Evolutionary conservation across 2,113 vertebrate species (phyloP), one percentile per base, ranked within the genome.

Genomic region (Nycticryphes semicollaris): DNA sequence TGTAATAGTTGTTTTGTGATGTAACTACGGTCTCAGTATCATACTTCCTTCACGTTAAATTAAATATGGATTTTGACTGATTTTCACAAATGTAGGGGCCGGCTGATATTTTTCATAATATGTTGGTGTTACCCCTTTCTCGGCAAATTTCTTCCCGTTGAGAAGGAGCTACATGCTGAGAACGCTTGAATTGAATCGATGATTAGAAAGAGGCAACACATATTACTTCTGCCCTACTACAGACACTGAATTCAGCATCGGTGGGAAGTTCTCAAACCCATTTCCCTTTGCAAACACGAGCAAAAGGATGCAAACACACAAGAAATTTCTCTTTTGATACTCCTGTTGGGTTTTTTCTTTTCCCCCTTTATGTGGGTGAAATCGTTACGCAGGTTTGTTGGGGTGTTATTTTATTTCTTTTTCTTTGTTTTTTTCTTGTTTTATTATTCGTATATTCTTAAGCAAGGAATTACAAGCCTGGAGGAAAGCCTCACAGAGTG

Each of bases 161-260:
- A 86, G 97, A 93, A 88, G 67, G 62, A 90, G 68, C 57, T 57
- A 14, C 91, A 92, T 30, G 95, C 93, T 92, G 94, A 91, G 96
- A 93, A 87, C 59, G 50, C 92, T 33, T 83, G 90, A 84, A 86
- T 41, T 69, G 96, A 96, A 84, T 93, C 9, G 16, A 69, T 93
- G 93, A 72, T 83, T 94, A 94, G 89, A 67, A 56, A 31, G 21
- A 95, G 43, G 94, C 56, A 48, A 33, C 47, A 37, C 43, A 1
- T 82, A 89, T 83, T 91, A 84, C 84, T 93, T 89, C 92, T 93
- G 92, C 93, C 92, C 94, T 93, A 1, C 73, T 83, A 67, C 89
- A 90, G 93, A 67, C 45, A 21, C 87, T 30, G 89, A 95, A 77
- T 89, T 96, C 81, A 86, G 3, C 64, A 54, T 45, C 3, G 10